phyloP scores from a whole-genome alignment of 2,113 vertebrate genomes.

The Urocynchramus pylzowi region DNA sequence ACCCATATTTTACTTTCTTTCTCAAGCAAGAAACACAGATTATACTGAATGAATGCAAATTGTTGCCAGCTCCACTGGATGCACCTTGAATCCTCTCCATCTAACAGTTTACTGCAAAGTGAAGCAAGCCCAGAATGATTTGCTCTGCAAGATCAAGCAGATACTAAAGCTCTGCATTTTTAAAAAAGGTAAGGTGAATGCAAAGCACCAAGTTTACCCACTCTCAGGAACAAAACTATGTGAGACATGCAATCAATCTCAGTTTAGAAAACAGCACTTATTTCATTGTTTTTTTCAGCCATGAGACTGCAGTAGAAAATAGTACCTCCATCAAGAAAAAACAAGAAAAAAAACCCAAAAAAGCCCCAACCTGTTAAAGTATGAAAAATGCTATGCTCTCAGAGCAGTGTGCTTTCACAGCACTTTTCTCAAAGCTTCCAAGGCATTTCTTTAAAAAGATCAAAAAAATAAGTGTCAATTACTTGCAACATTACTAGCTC shows the following conservation, averaged over 20 bases:
- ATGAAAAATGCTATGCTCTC: not conserved
- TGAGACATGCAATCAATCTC: not conserved
- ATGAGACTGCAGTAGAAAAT: not conserved
- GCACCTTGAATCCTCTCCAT: not conserved
- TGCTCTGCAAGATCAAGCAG: not conserved
- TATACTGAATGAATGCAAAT: not conserved
- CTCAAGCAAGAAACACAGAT: not conserved
- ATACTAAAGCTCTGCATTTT: not conserved
- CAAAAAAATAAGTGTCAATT: not conserved
- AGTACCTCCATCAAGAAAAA: not conserved
- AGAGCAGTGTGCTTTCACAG: not conserved
- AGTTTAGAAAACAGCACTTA: not conserved
- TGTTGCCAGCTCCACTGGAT: not conserved
- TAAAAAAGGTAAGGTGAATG: not conserved
- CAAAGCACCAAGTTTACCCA: not conserved
- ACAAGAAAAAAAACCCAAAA: not conserved
- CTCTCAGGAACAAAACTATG: not conserved
- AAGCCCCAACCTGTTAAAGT: not conserved
- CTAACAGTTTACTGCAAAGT: not conserved
- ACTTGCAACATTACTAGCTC: not conserved
- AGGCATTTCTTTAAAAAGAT: not conserved
- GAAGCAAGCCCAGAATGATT: not conserved
- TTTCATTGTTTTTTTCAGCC: not conserved
- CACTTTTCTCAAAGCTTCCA: not conserved
- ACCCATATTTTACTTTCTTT: not conserved